Evolutionary conservation across 2,113 vertebrate genomes (phyloP), one percentile per base, ranked within the genome.

Genomic region (Natator depressus): DNA sequence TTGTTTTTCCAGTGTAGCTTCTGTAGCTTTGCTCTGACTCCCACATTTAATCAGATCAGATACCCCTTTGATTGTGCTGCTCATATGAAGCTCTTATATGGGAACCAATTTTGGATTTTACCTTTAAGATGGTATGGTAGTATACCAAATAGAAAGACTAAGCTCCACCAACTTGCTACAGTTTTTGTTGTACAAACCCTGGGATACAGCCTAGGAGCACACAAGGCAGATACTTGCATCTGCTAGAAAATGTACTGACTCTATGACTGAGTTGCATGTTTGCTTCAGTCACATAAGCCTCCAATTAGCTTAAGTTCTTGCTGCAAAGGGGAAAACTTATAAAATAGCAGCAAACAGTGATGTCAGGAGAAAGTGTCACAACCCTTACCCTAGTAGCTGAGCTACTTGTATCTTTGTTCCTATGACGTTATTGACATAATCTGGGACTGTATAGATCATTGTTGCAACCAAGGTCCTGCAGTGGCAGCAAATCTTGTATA

Each of bases 201-300:
- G 82, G 65, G 87, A 12, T 27, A 53, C 42, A 13, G 72, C 82
- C 91, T 65, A 82, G 85, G 82, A 89, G 19, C 47, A 85, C 19
- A 51, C 38, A 88, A 75, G 31, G 4, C 2, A 84, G 95, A 90
- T 81, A 38, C 25, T 49, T 72, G 42, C 49, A 84, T 4, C 69
- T 29, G 2, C 35, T 5, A 72, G 54, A 59, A 92, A 92, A 88
- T 90, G 85, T 65, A 20, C 82, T 93, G 6, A 46, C 89, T 93
- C 46, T 17, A 59, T 62, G 13, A 24, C 78, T 65, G 35, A 85
- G 46, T 8, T 80, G 0, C 1, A 51, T 49, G 84, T 84, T 78
- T 12, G 12, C 11, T 88, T 82, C 72, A 76, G 47, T 59, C 75
- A 87, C n/a, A 22, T 42, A 8, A 87, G 19, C 72, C 17, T 89